Conservation (phyloP, 2,797 vertebrate species). For the Coilia nasus region DNA sequence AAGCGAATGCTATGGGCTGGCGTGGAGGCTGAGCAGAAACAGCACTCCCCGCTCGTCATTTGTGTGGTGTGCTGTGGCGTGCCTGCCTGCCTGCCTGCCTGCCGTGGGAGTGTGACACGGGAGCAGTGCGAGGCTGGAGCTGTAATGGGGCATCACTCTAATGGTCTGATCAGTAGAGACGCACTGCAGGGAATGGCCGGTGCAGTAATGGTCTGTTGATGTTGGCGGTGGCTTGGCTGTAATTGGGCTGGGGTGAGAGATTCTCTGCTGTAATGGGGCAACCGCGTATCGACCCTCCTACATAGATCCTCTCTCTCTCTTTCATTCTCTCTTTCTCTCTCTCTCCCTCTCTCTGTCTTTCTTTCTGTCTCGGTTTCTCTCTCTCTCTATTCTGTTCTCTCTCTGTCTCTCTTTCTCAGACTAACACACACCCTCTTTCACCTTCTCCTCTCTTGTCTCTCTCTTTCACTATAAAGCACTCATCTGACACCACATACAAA, state of each 20-base stretch:
- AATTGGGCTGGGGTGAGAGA: conserved; percentile 66
- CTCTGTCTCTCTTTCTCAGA: too few relatives aligned
- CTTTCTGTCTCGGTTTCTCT: too few relatives aligned
- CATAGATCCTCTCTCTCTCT: not conserved
- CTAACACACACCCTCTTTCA: too few relatives aligned
- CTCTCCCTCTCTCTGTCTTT: not conserved
- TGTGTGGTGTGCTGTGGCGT: not conserved
- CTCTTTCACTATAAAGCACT: too few relatives aligned
- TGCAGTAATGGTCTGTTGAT: conserved; percentile 71
- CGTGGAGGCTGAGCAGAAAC: not conserved
- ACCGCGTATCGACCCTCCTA: conserved; percentile 48
- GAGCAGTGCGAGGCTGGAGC: conserved; percentile 58
- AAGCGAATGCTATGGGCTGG: not conserved
- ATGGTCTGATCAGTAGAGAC: conserved; percentile 73
- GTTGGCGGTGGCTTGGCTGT: conserved; percentile 61
- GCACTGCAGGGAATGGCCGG: conserved; percentile 62
- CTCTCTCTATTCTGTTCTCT: too few relatives aligned
- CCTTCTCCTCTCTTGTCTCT: too few relatives aligned
- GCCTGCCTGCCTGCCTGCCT: not conserved
- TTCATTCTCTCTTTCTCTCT: not conserved
- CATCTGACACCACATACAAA: too few relatives aligned
- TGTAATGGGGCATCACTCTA: conserved; percentile 66
- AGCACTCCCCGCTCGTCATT: not conserved
- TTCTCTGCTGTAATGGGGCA: conserved; percentile 52
- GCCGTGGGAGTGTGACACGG: conserved; percentile 49